Evolutionary conservation across 2,113 vertebrate species (phyloP), one percentile per base, ranked within the genome.

Genomic region (Hassar affinis): DNA sequence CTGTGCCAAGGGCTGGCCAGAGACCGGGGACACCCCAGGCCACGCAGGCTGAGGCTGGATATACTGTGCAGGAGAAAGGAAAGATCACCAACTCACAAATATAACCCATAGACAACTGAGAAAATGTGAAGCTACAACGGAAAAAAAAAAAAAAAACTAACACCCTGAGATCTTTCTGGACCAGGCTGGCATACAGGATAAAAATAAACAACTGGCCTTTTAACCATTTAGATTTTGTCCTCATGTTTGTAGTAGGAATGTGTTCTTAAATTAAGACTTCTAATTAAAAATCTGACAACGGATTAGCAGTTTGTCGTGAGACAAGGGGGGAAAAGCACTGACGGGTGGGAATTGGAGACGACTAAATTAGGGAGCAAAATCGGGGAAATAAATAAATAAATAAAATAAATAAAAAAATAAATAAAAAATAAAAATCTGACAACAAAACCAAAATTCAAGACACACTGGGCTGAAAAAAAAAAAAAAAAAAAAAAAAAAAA

Each of bases 1-100:
- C 30, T 95, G 93, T 5, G 91, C 91, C 81, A 95, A 90, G 56
- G 94, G 89, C 82, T 93, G 79, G 0, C 80, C 85, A 88, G 82
- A 84, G 91, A 82, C 84, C 80, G 85, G 88, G 45, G 77, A 79
- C 35, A 91, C 66, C 51, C 81, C 71, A 69, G 86, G 94, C 94
- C 93, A 74, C 45, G 49, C 35, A n/a, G 77, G 89, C 87, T 87
- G 74, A 88, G 81, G 42, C 38, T 54, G 8, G 51, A 87, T 9
- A 18, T 81, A n/a, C 92, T 94, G 81, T 15, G 27, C n/a, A 27
- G 27, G 9, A 47, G 27, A 8, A 38, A 7, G 42, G 6, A n/a
- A 7, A 64, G 7, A 6, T 66, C 4, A 27, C 49, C n/a, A 33
- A 35, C 3, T 3, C 3, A 45, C 3, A 47, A 47, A 47, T 8